A percentile compares a stretch with the other conserved stretches of the same genome.
These are phyloP conservation scores for Danio rerio DNA, from an alignment of 2,113 vertebrate genomes.

Conservation along the genomic window GRCz12tu NC_133187.1:34783001-34783500, in stretches of 20 bases:
- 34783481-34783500: slow-evolving; percentile 58
- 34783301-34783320: slow-evolving; percentile 46
- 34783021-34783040: slow-evolving; percentile 11
- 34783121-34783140: slow-evolving; percentile 38
- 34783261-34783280: slow-evolving; percentile 50
- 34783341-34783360: slow-evolving; percentile 40
- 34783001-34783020: neutral
- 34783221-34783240: slow-evolving; percentile 54
- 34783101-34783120: slow-evolving; percentile 52
- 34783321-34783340: slow-evolving; percentile 50
- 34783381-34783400: slow-evolving; percentile 62
- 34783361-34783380: slow-evolving; percentile 60
- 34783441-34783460: slow-evolving; percentile 54
- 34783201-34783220: slow-evolving; percentile 52
- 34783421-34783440: slow-evolving; percentile 47
- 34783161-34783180: slow-evolving; percentile 49
- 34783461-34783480: slow-evolving; percentile 58
- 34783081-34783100: slow-evolving; percentile 49
- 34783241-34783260: slow-evolving; percentile 50
- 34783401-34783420: slow-evolving; percentile 59
- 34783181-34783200: slow-evolving; percentile 29
- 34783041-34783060: slow-evolving; percentile 45
- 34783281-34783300: slow-evolving; percentile 42
- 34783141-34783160: slow-evolving; percentile 50
- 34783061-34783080: slow-evolving; percentile 49